Evolutionary conservation across 2,113 vertebrate genomes (phyloP), one percentile per base, ranked within the genome.

Genomic region (Balaenoptera acutorostrata): DNA sequence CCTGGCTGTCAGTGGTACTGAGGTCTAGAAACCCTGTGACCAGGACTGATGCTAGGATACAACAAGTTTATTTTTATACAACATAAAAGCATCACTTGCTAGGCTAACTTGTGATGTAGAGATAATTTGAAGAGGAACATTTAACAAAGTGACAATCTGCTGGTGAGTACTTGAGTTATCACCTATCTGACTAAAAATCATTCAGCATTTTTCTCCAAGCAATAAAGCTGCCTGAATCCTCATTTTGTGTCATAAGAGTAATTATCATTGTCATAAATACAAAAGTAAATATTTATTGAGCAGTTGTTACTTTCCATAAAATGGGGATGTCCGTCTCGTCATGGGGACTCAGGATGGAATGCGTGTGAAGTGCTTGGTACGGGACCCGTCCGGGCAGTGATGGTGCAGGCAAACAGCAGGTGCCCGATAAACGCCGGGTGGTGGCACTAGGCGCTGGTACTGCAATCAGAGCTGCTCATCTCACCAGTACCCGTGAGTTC

Each of bases 351-450:
- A 21, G 0, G 90, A 9, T 5, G 5, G 2, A 31, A 6, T 6
- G 6, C 1, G 5, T 8, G n/a, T 0, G 5, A 7, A 1, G 11
- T 1, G 8, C 3, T n/a, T 2, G 36, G 6, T 10, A 1, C 0
- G 0, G 29, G 6, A 1, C 12, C 11, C 4, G 3, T 61, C 27
- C 74, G 3, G 41, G 7, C 85, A 2, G 0, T 0, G 1, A 3
- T 6, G 0, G 2, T 5, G 17, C 31, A 0, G 9, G 77, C 49
- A 14, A 4, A 15, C 8, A 7, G 68, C 2, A 1, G 0, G 33
- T 5, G 33, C 57, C 14, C 0, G 0, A 7, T 2, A 4, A 41
- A n/a, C 1, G n/a, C 31, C 7, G 12, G 4, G 31, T 25, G 64
- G 36, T 20, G 64, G 25, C 3, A 0, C 6, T 8, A 11, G 86